phyloP scores from a whole-genome alignment of 2,113 vertebrate species.

The Axis porcinus region DNA sequence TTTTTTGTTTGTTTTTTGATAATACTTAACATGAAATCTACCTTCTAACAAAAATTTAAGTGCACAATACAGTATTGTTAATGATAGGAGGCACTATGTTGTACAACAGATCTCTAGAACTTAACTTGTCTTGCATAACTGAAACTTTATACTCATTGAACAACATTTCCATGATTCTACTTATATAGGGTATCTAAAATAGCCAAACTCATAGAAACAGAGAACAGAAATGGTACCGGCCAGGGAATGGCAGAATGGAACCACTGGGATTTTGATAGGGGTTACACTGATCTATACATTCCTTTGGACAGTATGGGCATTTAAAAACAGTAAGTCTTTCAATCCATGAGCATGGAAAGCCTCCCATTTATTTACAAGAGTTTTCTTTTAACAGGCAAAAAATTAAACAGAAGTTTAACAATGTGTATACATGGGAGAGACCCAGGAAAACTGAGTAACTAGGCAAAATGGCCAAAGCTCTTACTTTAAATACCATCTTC shows the following conservation, averaged over 20 bases:
- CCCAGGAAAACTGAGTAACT: not conserved
- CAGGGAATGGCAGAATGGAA: not conserved
- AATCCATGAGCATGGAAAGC: not conserved
- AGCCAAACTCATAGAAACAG: not conserved
- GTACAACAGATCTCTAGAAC: not conserved
- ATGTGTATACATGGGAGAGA: not conserved
- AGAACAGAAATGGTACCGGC: not conserved
- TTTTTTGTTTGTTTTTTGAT: not conserved
- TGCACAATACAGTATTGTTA: not conserved
- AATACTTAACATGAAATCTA: not conserved
- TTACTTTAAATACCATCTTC: not conserved
- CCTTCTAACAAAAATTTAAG: not conserved
- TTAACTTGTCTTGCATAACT: not conserved
- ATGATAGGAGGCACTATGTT: not conserved
- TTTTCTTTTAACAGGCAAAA: not conserved
- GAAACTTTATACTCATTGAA: not conserved
- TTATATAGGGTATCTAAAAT: not conserved
- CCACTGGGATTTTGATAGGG: not conserved
- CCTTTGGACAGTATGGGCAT: not conserved
- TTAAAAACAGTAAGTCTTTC: not conserved
- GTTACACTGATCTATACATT: not conserved
- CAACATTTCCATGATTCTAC: not conserved
- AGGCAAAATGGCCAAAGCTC: not conserved
- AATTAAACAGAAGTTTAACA: not conserved
- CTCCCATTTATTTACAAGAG: not conserved